These are phyloP conservation scores for Lepidotrigona ventralis DNA, from an alignment of 1,140 invertebrate species.

Conservation along the genomic window DNA sequence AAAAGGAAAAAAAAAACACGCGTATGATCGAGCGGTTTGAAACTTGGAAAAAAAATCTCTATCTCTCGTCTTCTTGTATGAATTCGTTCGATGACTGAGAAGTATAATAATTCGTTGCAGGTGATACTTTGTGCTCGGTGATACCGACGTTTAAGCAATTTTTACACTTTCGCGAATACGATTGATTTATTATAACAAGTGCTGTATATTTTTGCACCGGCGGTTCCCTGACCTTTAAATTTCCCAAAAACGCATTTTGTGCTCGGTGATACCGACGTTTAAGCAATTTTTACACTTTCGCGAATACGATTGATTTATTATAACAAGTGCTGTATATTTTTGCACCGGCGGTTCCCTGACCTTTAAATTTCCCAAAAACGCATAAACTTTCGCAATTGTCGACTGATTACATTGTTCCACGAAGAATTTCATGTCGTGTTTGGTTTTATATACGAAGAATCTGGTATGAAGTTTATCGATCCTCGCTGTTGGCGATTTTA, in stretches of 20 bases:
- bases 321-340: too few relatives aligned
- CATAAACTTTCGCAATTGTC: too few relatives aligned
- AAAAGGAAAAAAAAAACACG: background rate
- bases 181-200: too few relatives aligned
- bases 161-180: too few relatives aligned
- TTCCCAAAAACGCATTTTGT: background rate
- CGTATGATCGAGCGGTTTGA: background rate
- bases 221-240: too few relatives aligned
- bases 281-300: too few relatives aligned
- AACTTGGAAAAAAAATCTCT: background rate
- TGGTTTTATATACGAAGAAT: too few relatives aligned
- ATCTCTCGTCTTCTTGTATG: background rate
- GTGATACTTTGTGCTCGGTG: conserved; percentile 15
- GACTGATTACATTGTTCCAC: background rate
- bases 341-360: too few relatives aligned
- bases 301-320: too few relatives aligned
- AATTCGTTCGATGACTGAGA: background rate
- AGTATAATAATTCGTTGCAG: background rate
- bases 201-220: too few relatives aligned
- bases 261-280: background rate
- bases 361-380: too few relatives aligned
- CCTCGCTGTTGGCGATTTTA: background rate
- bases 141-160: too few relatives aligned
- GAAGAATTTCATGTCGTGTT: background rate
- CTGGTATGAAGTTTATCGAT: background rate